Conservation (phyloP, 2,797 vertebrate genomes). For the Miichthys miiuy region DNA sequence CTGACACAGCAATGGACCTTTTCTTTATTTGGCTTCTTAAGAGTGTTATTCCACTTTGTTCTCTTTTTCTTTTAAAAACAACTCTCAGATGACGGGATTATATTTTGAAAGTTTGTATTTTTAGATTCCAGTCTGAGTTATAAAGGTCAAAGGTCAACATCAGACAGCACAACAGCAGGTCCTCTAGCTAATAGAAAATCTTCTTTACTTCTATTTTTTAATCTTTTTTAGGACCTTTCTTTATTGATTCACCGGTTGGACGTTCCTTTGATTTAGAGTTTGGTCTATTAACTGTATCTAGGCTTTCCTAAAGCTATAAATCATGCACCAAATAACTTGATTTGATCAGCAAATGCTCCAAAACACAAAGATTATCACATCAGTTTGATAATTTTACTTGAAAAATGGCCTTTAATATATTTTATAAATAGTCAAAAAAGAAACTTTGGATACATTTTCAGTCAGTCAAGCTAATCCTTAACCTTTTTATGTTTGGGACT, state of each 20-base stretch:
- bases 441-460: too few relatives aligned
- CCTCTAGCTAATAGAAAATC: background rate
- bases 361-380: background rate
- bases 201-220: background rate
- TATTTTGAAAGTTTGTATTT: background rate
- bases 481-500: too few relatives aligned
- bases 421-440: too few relatives aligned
- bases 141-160: constrained; percentile 13
- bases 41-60: background rate
- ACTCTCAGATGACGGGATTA: background rate
- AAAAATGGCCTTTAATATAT: too few relatives aligned
- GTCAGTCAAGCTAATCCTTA: too few relatives aligned
- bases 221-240: background rate
- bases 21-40: background rate
- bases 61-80: background rate
- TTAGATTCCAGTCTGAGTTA: background rate
- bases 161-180: background rate
- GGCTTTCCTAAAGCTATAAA: background rate
- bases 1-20: background rate
- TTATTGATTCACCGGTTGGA: background rate
- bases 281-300: background rate
- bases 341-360: background rate
- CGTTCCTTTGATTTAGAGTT: background rate
- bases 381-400: too few relatives aligned
- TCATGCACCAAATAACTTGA: background rate